phyloP scores from a whole-genome alignment of 2,113 vertebrate species.

The Sisor rabdophorus region DNA sequence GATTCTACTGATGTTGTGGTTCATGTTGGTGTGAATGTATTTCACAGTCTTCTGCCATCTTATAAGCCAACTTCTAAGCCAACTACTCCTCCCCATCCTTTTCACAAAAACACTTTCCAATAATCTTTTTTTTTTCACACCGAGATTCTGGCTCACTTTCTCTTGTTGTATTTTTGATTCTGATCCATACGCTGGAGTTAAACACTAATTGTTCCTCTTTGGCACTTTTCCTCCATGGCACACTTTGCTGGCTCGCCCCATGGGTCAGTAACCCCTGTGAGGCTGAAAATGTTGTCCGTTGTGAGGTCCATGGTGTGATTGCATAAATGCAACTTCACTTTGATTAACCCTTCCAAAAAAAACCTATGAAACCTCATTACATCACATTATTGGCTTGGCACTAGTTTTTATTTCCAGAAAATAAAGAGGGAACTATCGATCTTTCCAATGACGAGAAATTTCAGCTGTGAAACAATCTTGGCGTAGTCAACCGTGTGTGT shows the following conservation, averaged over 20 bases:
- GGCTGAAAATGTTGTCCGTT: slow-evolving; percentile 41
- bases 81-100: too few species aligned
- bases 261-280: slow-evolving; percentile 23
- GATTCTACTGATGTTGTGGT: too few species aligned
- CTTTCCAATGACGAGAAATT: slow-evolving; percentile 46
- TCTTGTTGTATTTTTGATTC: not conserved
- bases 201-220: slow-evolving; percentile 5
- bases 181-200: not conserved
- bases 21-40: too few species aligned
- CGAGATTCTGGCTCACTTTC: not conserved
- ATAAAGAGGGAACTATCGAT: not conserved
- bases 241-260: slow-evolving; percentile 16
- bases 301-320: slow-evolving; percentile 34
- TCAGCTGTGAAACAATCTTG: not conserved
- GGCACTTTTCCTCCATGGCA: slow-evolving; percentile 3
- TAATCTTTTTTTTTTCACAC: not conserved
- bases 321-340: slow-evolving; percentile 46
- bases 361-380: not conserved
- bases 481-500: not conserved
- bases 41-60: too few species aligned
- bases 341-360: not conserved
- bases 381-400: not conserved
- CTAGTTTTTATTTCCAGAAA: not conserved
- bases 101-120: too few species aligned
- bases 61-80: too few species aligned